A percentile compares a stretch with the other conserved stretches of the same genome.
phyloP scores from a whole-genome alignment of 2,797 vertebrate genomes.

The Chiloscyllium punctatum region DNA sequence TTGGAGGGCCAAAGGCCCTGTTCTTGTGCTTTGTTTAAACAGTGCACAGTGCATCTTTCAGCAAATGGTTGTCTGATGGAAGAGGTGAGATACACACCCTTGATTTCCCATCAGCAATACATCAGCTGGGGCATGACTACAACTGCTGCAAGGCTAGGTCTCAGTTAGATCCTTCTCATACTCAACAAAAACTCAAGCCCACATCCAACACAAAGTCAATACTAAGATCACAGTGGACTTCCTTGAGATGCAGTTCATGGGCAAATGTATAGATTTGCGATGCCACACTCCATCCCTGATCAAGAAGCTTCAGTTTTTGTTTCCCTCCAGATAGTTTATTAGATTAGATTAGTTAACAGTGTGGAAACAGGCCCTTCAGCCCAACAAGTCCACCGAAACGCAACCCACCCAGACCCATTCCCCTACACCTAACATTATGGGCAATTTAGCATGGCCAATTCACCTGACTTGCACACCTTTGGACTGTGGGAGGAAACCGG shows the following conservation, averaged over 20 bases:
- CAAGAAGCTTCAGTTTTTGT: neutral
- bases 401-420: too few species aligned
- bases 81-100: neutral
- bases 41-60: neutral
- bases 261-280: neutral
- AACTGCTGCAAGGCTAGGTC: neutral
- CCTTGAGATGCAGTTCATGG: neutral
- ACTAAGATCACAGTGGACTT: neutral
- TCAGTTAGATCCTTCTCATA: neutral
- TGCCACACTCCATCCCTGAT: neutral
- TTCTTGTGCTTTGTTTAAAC: neutral
- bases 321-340: neutral
- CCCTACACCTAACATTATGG: too few species aligned
- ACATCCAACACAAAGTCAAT: neutral
- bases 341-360: too few species aligned
- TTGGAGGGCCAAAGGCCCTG: too few species aligned
- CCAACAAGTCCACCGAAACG: too few species aligned
- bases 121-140: neutral
- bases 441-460: too few species aligned
- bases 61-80: neutral
- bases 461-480: too few species aligned
- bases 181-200: neutral
- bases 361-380: too few species aligned
- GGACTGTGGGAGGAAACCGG: too few species aligned
- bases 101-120: neutral